phyloP scores from a whole-genome alignment of 2,797 vertebrate species.

The Sus cebifrons region DNA sequence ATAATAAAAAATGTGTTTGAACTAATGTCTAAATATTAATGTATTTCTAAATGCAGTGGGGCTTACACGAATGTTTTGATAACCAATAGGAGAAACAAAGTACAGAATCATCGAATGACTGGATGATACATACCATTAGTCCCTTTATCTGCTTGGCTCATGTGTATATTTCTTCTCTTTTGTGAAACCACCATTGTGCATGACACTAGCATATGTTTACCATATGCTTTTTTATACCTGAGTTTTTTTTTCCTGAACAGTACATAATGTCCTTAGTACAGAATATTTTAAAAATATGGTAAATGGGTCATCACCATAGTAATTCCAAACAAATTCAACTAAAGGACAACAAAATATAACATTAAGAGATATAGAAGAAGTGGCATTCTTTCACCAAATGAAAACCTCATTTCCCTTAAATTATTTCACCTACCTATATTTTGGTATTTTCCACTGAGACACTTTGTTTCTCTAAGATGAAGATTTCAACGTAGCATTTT shows the following conservation, averaged over 20 bases:
- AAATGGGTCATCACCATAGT: not conserved
- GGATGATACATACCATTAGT: not conserved
- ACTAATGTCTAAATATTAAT: conserved; percentile 10
- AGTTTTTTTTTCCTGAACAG: not conserved
- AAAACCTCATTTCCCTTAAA: not conserved
- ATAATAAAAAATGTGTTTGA: conserved; percentile 54
- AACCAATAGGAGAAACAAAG: not conserved
- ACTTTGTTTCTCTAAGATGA: conserved; percentile 26
- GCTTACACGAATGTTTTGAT: not conserved
- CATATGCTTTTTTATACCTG: conserved; percentile 48
- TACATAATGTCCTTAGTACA: not conserved
- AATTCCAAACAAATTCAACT: conserved; percentile 14
- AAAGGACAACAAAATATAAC: not conserved
- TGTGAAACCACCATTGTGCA: not conserved
- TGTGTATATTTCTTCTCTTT: not conserved
- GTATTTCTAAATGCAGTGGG: not conserved
- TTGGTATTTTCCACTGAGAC: not conserved
- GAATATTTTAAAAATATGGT: conserved; percentile 4
- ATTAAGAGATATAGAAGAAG: not conserved
- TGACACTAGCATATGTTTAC: conserved; percentile 37
- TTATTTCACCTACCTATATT: not conserved
- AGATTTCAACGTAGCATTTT: conserved; percentile 22
- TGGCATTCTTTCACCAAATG: not conserved
- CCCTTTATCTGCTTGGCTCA: conserved; percentile 12
- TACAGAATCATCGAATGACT: not conserved